Percentiles rank a stretch among this genome's conserved stretches.
Evolutionary conservation across 1,140 invertebrate genomes (phyloP).

Genomic region (Mycetomoellerius zeteki): DNA sequence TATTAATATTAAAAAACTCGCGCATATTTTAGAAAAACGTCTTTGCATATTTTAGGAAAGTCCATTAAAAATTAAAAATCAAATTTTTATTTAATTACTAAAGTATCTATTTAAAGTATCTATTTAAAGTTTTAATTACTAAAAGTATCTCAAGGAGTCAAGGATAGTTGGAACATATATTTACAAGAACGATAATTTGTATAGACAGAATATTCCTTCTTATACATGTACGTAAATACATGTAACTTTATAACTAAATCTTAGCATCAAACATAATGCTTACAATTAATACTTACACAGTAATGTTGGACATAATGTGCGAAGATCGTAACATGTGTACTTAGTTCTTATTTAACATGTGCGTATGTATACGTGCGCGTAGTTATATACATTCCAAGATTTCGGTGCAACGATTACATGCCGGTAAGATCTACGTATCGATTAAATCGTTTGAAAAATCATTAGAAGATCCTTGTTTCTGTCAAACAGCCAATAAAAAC

Average conservation of each 20-base stretch:
- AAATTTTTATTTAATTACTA: not conserved
- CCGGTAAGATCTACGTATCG: not conserved
- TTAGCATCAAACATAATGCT: constrained; percentile 70
- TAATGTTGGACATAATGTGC: constrained; percentile 68
- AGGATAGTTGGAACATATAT: not conserved
- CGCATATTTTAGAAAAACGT: no score
- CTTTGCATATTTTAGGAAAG: not conserved
- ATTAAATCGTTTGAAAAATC: constrained; percentile 7
- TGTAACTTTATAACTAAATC: constrained; percentile 62
- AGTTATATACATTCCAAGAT: constrained; percentile 73
- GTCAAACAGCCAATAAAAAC: not conserved
- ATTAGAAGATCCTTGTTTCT: not conserved
- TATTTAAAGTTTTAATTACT: no score
- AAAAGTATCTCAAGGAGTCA: not conserved
- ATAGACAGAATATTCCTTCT: constrained; percentile 44
- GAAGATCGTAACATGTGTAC: constrained; percentile 73
- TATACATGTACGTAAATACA: constrained; percentile 64
- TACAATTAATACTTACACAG: constrained; percentile 71
- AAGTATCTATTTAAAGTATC: no score
- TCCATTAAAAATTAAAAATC: not conserved
- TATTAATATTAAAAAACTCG: not conserved
- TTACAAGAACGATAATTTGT: not conserved
- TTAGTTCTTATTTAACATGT: constrained; percentile 55
- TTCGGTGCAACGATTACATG: constrained; percentile 57
- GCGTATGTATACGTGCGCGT: constrained; percentile 56